Base-by-base conservation (phyloP, 2,113 vertebrate genomes). In the Entosphenus tridentatus region DNA sequence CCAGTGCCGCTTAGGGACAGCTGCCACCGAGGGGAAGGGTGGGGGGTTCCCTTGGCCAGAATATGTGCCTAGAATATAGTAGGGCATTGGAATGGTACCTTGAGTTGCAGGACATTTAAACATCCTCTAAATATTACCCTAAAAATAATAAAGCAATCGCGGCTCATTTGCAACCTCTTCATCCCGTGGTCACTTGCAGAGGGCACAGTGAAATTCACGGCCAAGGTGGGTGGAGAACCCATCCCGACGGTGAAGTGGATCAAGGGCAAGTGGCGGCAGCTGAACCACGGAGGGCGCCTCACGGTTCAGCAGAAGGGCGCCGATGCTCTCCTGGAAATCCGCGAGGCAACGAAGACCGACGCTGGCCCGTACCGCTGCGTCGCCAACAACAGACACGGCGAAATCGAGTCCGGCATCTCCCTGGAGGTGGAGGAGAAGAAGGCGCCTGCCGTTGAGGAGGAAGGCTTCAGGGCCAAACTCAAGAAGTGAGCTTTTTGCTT, bases 231-330 rank as follows among this genome's bases (percentile, higher is more conserved):
- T 12, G 93, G 93, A 7, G 92, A 98, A 73, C 92, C 93, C 6
- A 87, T 96, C 78, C 93, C 93, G 70, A 89, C 79, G 55, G 90
- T 98, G 59, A 98, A 95, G 74, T 98, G 93, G 93, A 85, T 90
- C 76, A 98, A 98, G 76, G 93, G 93, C 10, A 98, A 98, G 76
- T 98, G 93, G 93, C 84, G 92, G 65, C 92, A 98, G 57, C 76
- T 98, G 70, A 93, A 85, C 57, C 88, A 90, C n/a, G 93, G 89
- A 16, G 93, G 93, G 6, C 84, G 93, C 1, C 77, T 93, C 74
- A 76, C 74, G 62, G 85, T 96, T 3, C 84, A 88, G 59, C 88
- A 92, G 75, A 89, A 82, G 73, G 89, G 86, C 67, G 83, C 83
- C 8, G 88, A 95, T 73, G 81, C 88, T 68, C 90, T 86, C 71